Evolutionary conservation across 1,140 invertebrate genomes (phyloP), one percentile per base, ranked within the genome.

Genomic region (Melanaphis sacchari): DNA sequence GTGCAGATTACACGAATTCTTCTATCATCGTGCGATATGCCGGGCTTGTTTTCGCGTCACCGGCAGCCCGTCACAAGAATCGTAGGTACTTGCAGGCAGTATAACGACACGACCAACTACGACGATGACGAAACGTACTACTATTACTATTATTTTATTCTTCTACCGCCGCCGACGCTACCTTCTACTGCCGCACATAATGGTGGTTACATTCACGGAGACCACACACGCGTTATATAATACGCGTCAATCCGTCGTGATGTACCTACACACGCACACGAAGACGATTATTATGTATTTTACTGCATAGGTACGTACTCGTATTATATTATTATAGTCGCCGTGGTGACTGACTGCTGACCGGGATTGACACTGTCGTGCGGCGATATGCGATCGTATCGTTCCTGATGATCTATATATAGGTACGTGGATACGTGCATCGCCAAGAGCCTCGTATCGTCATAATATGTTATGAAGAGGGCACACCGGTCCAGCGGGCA

Each of bases 361-460:
- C 41, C 85, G n/a, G 49, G 85, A 87, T 87, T 87, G 85, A 87
- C 85, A 49, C 85, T 31, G 41, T 24, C 84, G 41, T 46, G n/a
- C n/a, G 0, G 76, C 38, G 76, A 81, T 81, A 15, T 31, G 43
- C 26, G 22, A 41, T 36, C 87, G 36, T 89, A 89, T 89, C 87
- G 49, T 26, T 89, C 9, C 54, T 31, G 46, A 36, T 49, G 87
- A 89, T 89, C 87, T 89, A 89, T 38, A 89, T 89, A 4, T 38
- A 40, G 18, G 31, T 31, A 38, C 1, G 41, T 9, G 43, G 7
- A 43, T 85, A 85, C 24, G 4, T 87, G 26, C 15, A 31, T 31
- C 38, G 22, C 36, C 24, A 15, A 49, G 46, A 40, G 38, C 21
- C 24, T 40, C 26, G 24, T 59, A 15, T 76, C n/a, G 36, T n/a